phyloP scores from a whole-genome alignment of 1,140 invertebrate species.

The Parasteatoda tepidariorum region DNA sequence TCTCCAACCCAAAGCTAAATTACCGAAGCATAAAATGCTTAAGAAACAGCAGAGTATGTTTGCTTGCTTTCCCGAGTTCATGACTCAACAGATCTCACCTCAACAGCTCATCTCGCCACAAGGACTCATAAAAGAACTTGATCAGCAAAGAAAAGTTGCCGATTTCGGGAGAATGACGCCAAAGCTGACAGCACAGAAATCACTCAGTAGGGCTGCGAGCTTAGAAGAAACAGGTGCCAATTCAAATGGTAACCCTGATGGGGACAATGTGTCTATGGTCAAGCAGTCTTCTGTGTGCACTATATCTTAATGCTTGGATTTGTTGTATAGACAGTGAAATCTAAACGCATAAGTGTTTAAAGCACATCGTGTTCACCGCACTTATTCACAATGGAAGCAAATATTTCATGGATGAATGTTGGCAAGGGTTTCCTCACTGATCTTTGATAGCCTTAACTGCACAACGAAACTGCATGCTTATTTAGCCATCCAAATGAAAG shows the following conservation, averaged over 20 bases:
- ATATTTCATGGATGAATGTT: not conserved
- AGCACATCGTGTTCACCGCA: not conserved
- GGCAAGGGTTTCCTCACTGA: not conserved
- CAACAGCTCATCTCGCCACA: conserved; percentile 32
- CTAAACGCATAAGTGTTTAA: not conserved
- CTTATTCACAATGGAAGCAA: not conserved
- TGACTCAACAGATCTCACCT: conserved; percentile 31
- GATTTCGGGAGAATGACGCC: conserved; percentile 13
- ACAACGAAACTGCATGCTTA: not conserved
- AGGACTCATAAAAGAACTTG: conserved; percentile 36
- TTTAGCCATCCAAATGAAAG: not conserved
- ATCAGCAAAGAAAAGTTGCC: conserved; percentile 7
- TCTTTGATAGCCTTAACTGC: not conserved
- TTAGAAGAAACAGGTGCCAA: conserved; percentile 45
- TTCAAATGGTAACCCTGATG: conserved; percentile 16
- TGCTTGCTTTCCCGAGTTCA: conserved; percentile 63
- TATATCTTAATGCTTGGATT: not conserved
- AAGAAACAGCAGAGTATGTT: conserved; percentile 66
- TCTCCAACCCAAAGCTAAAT: conserved; percentile 45
- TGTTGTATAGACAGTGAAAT: not conserved
- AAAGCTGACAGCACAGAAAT: conserved; percentile 34
- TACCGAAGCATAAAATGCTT: conserved; percentile 65
- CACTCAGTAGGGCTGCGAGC: conserved; percentile 46
- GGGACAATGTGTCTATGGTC: not conserved
- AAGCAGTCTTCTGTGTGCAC: not conserved